Base-by-base conservation (phyloP, 2,888 invertebrate genomes). In the Sycophila texana region DNA sequence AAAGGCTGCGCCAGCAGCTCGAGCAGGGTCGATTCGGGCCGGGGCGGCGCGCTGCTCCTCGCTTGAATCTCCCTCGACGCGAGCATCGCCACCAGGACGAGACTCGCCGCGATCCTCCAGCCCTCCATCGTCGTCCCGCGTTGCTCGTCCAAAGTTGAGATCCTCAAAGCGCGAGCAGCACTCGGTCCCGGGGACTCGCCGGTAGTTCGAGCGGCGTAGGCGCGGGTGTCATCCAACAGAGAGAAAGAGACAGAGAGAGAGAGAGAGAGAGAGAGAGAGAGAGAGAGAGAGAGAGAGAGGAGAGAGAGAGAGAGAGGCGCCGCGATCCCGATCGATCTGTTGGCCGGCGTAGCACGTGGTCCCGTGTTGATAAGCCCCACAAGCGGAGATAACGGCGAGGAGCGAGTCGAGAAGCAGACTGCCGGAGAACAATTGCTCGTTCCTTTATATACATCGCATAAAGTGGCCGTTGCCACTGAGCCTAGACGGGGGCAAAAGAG, bases 1-100 rank as follows among this genome's bases (percentile, higher is more conserved):
- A 89, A 86, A 0, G 89, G 86, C 51, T 74, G 82, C 2, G 82
- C 80, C 4, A 88, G 79, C 0, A 87, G 80, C 4, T 86, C 79
- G 4, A 84, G 61, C 3, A 89, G 83, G n/a, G 84, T 81, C 0
- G 47, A 70, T 82, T 88, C 88, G 22, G 88, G 87, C 57, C 83
- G 84, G 1, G 66, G 20, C 14, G 12, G 16, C n/a, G 26, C 30
- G n/a, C 16, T 12, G 26, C 65, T 5, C 49, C 2, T 4, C 16
- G 57, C 20, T 10, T 12, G 55, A 20, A 16, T n/a, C 47, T 20
- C 26, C 26, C 26, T 39, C 39, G 39, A 7, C 49, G 30, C 55
- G 20, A 26, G 4, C 14, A 26, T 55, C 22, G 53, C 49, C 14
- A 13, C 30, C 63, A 51, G 20, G 39, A 4, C 22, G 10, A 70